Evolutionary conservation across 2,888 invertebrate species (phyloP).

Genomic region (Drosophila multiciliata): DNA sequence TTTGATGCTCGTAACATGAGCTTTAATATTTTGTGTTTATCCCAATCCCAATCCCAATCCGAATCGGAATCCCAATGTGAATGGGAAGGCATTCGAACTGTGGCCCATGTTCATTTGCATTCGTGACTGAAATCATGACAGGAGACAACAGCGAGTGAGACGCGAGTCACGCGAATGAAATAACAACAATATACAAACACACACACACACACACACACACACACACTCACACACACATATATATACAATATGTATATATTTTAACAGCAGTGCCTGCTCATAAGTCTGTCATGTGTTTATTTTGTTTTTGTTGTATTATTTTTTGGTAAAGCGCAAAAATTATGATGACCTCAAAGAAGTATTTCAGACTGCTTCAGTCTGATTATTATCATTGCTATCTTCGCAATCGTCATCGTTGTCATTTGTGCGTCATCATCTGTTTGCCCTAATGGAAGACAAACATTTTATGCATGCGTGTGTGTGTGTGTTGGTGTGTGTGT

Average conservation of each 20-base stretch:
- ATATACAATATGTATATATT: constrained; percentile 25
- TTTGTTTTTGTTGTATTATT: constrained; percentile 1
- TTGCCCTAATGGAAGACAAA: constrained; percentile 76
- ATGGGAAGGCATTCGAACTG: not conserved
- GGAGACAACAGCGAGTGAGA: constrained; percentile 48
- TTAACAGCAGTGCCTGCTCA: constrained; percentile 37
- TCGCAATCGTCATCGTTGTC: constrained; percentile 11
- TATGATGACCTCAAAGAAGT: constrained; percentile 50
- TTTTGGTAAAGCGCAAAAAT: constrained; percentile 19
- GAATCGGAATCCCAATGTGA: constrained; percentile 6
- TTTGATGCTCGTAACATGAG: constrained; percentile 78
- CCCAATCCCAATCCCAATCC: constrained; percentile 2
- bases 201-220: not conserved
- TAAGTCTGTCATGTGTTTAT: constrained; percentile 57
- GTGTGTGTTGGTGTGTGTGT: not conserved
- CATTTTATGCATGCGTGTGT: constrained; percentile 60
- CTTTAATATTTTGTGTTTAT: constrained; percentile 51
- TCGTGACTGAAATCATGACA: constrained; percentile 73
- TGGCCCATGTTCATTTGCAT: constrained; percentile 71
- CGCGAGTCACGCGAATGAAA: constrained; percentile 74
- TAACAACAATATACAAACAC: constrained; percentile 9
- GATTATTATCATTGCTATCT: constrained; percentile 26
- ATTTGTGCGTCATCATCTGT: constrained; percentile 55
- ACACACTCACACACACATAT: too few relatives aligned
- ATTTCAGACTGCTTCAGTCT: constrained; percentile 29